Evolutionary conservation across 92 coral and sea anemone genomes (phyloP), one percentile per base, ranked within the genome.

Genomic region (Epizoanthus scotinus): DNA sequence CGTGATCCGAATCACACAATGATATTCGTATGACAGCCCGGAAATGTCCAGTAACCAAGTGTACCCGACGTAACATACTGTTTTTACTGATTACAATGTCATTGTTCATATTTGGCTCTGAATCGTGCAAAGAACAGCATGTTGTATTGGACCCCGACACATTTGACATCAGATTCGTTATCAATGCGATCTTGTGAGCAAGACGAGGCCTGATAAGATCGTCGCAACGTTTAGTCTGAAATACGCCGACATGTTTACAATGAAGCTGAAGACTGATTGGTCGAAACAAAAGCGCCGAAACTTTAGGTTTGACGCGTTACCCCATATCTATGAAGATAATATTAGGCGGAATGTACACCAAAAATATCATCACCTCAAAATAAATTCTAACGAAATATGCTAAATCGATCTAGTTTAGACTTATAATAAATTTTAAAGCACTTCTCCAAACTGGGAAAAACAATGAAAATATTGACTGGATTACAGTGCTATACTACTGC

Each of bases 241-340:
- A 75, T 63, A 36, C 17, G 55, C 42, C 38, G 14, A 44, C 36
- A 57, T 36, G 36, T 75, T 75, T 36, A 38, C 81, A 75, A 14
- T 29, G 42, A n/a, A 73, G 27, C 2, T 9, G 42, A 1, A 34
- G 24, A 25, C 68, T 75, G 81, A 75, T 75, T 75, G 81, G 81
- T 14, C 42, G 67, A 5, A 18, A 31, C 61, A 58, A 58, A 34
- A 57, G 57, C 8, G 53, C 63, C 28, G 22, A 40, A 36, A 38
- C 0, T 21, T 53, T 7, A 8, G 13, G n/a, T 21, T 34, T 62
- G 20, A 10, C 63, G 58, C 28, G 40, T 24, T 28, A 3, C 47
- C 47, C 66, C 17, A 18, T 34, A 20, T 75, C 10, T 14, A 28
- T 0, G 25, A 17, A 47, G 19, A 38, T 70, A 70, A 34, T 19